Evolutionary conservation across 2,888 invertebrate species (phyloP).

Genomic region (Argyresthia goedartella): DNA sequence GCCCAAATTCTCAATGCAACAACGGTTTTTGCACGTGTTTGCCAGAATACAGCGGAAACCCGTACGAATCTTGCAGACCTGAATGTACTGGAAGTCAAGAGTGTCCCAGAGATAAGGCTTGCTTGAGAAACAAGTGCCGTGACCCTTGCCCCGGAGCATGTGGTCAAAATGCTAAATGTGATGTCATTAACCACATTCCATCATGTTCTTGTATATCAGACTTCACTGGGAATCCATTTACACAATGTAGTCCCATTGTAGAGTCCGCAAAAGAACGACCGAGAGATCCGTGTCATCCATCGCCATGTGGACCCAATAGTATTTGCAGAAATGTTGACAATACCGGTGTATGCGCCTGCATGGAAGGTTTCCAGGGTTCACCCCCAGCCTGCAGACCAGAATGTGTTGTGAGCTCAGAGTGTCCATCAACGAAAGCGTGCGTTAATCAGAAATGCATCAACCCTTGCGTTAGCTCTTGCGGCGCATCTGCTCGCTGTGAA

Average conservation of each 20-base stretch:
- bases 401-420: slow-evolving; percentile 87
- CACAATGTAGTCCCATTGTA: slow-evolving; percentile 45
- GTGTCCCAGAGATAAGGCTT: slow-evolving; percentile 78
- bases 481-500: slow-evolving; percentile 80
- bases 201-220: slow-evolving; percentile 77
- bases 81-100: slow-evolving; percentile 81
- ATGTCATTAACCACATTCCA: slow-evolving; percentile 81
- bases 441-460: slow-evolving; percentile 85
- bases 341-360: slow-evolving; percentile 85
- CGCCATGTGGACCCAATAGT: slow-evolving; percentile 84
- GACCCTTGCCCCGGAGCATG: slow-evolving; percentile 84
- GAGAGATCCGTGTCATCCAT: slow-evolving; percentile 81
- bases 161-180: slow-evolving; percentile 79
- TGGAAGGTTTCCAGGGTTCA: slow-evolving; percentile 80
- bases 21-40: slow-evolving; percentile 78
- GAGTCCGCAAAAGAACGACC: slow-evolving; percentile 28
- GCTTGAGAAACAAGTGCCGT: slow-evolving; percentile 78
- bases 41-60: slow-evolving; percentile 78
- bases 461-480: slow-evolving; percentile 87
- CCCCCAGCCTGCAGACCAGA: slow-evolving; percentile 88
- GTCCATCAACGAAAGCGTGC: slow-evolving; percentile 84
- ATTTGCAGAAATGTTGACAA: slow-evolving; percentile 83
- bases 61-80: slow-evolving; percentile 77
- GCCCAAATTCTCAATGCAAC: slow-evolving; percentile 77
- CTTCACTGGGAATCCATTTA: slow-evolving; percentile 82